Conservation (phyloP, 37 sponge, comb jelly and placozoan genomes). For the Haliclona indistincta region DNA sequence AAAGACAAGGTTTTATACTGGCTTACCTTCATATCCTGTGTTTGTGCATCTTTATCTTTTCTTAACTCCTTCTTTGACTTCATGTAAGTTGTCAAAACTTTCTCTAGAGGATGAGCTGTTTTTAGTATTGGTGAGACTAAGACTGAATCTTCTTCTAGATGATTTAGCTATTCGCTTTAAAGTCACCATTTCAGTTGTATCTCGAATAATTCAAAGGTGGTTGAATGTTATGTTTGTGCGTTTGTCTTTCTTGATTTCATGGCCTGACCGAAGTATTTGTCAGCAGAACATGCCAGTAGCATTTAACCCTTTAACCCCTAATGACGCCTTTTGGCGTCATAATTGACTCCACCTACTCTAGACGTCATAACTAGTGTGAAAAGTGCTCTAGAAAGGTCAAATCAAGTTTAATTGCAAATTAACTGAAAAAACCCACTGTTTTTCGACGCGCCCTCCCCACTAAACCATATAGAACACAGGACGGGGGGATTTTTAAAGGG, state of each 20-base stretch:
- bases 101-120: constrained; percentile 14
- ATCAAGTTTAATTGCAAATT: no score
- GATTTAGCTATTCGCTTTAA: constrained; percentile 7
- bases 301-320: no score
- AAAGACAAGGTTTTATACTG: constrained; percentile 3
- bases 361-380: no score
- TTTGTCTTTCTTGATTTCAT: neutral
- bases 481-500: no score
- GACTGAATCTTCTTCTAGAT: neutral
- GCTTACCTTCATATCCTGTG: constrained; percentile 10
- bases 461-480: no score
- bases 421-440: no score
- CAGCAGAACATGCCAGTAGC: constrained; percentile 13
- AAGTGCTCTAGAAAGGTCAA: no score
- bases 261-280: constrained; percentile 2
- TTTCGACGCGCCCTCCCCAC: no score
- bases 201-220: constrained; percentile 22
- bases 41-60: neutral
- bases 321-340: no score
- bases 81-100: neutral
- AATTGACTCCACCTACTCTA: no score
- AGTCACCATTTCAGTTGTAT: neutral
- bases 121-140: neutral
- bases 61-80: constrained; percentile 4
- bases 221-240: constrained; percentile 12